Conservation (phyloP, 2,797 vertebrate genomes). For the Leptoclinus maculatus region DNA sequence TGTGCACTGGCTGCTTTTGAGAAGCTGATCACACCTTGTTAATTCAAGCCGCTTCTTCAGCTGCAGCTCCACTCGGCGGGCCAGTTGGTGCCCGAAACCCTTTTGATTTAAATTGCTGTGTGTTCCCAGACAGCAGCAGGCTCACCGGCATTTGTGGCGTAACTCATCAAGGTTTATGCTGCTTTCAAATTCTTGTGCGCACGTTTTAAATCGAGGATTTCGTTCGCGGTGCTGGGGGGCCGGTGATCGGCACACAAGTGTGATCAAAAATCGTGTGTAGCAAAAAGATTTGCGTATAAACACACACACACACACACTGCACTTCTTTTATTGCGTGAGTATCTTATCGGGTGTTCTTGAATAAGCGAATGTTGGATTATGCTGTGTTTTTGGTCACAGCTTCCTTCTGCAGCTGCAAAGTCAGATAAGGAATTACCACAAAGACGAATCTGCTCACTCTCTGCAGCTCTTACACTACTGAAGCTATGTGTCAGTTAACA, state of each 20-base stretch:
- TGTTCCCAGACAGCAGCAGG: conserved; percentile 12
- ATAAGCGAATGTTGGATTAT: background rate
- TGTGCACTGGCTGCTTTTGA: background rate
- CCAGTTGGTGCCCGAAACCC: conserved; percentile 9
- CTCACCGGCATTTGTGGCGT: background rate
- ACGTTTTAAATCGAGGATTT: conserved; percentile 9
- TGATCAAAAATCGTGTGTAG: conserved; percentile 12
- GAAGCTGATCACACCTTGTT: background rate
- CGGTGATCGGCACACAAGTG: conserved; percentile 15
- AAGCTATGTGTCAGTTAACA: background rate
- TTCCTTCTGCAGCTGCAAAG: background rate
- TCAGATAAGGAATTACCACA: conserved; percentile 3
- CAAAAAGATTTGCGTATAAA: background rate
- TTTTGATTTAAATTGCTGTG: conserved; percentile 29
- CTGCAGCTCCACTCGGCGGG: conserved; percentile 2
- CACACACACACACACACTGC: background rate
- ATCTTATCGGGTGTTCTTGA: background rate
- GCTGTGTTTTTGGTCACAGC: background rate
- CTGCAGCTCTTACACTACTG: background rate
- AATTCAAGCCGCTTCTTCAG: conserved; percentile 19
- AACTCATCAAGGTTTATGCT: conserved; percentile 10
- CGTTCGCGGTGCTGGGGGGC: background rate
- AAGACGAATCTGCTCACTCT: background rate
- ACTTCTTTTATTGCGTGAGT: background rate
- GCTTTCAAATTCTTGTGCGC: background rate